Evolutionary conservation across 2,113 vertebrate species (phyloP).

Genomic region (Delphinus delphis): DNA sequence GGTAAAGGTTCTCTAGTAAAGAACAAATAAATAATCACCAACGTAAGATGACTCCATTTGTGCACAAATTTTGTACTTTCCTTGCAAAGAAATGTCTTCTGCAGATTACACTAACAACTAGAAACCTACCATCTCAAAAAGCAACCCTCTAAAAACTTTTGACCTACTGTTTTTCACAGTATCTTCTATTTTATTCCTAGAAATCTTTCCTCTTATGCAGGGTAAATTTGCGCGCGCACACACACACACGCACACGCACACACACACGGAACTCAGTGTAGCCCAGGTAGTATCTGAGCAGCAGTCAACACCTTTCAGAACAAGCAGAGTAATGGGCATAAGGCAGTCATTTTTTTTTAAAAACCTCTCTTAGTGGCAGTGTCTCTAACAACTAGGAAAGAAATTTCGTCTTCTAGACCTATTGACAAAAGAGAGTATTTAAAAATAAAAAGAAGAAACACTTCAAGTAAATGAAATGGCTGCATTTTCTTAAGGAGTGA

Average conservation of each 20-base stretch:
- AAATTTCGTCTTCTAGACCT: neutral
- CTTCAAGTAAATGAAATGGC: neutral
- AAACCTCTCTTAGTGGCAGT: neutral
- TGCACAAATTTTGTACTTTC: neutral
- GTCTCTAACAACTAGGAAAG: neutral
- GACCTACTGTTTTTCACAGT: neutral
- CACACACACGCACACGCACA: neutral
- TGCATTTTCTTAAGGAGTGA: neutral
- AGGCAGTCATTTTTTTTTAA: neutral
- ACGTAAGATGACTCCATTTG: neutral
- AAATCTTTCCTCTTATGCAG: neutral
- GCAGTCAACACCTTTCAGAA: neutral
- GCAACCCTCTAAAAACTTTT: neutral
- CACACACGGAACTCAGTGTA: neutral
- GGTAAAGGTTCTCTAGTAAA: constrained; percentile 92
- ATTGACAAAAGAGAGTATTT: neutral
- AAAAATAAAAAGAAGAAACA: neutral
- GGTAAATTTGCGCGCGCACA: neutral
- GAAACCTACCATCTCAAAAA: constrained; percentile 8
- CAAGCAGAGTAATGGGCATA: neutral
- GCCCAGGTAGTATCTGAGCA: neutral
- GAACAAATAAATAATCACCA: constrained; percentile 48
- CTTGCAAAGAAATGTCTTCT: neutral
- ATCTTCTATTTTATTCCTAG: neutral
- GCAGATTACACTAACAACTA: neutral